A percentile compares a stretch with the other conserved stretches of the same genome.
These are phyloP conservation scores for Plagodis dolabraria DNA, from an alignment of 2,888 invertebrate species.

Conservation along the genomic window DNA sequence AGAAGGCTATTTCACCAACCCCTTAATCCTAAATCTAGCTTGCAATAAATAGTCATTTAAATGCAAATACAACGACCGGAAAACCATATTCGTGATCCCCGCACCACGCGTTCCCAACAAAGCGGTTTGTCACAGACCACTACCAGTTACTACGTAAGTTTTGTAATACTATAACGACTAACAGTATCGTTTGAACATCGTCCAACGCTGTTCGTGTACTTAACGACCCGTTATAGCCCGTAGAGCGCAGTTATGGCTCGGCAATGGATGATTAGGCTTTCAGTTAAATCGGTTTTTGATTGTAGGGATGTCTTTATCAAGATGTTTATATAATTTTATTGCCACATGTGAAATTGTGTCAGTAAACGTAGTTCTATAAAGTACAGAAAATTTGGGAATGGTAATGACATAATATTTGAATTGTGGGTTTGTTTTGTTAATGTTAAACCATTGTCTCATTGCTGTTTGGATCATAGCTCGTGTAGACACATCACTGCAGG, in stretches of 20 bases:
- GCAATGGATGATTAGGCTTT: slow-evolving; percentile 19
- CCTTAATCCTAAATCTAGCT: background rate
- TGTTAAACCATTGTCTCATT: too few species aligned
- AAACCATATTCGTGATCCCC: slow-evolving; percentile 1
- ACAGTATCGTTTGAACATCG: slow-evolving; percentile 39
- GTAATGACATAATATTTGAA: too few species aligned
- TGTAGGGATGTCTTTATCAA: slow-evolving; percentile 2
- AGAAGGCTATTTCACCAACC: too few species aligned
- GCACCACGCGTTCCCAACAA: too few species aligned
- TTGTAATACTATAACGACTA: slow-evolving; percentile 10
- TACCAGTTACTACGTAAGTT: slow-evolving; percentile 13
- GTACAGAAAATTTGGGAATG: too few species aligned
- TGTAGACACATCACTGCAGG: too few species aligned
- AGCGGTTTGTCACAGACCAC: background rate
- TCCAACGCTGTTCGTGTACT: slow-evolving; percentile 35
- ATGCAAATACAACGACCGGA: slow-evolving; percentile 24
- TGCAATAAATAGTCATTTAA: slow-evolving; percentile 10
- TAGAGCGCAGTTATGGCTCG: slow-evolving; percentile 14
- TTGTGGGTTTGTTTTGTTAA: too few species aligned
- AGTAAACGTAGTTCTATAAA: too few species aligned
- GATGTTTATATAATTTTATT: background rate
- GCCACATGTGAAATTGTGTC: background rate
- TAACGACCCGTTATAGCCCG: slow-evolving; percentile 30
- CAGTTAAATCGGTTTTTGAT: slow-evolving; percentile 17
- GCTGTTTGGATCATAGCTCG: too few species aligned